Base-by-base conservation (phyloP, 2,113 vertebrate genomes). In the Smithornis capensis region DNA sequence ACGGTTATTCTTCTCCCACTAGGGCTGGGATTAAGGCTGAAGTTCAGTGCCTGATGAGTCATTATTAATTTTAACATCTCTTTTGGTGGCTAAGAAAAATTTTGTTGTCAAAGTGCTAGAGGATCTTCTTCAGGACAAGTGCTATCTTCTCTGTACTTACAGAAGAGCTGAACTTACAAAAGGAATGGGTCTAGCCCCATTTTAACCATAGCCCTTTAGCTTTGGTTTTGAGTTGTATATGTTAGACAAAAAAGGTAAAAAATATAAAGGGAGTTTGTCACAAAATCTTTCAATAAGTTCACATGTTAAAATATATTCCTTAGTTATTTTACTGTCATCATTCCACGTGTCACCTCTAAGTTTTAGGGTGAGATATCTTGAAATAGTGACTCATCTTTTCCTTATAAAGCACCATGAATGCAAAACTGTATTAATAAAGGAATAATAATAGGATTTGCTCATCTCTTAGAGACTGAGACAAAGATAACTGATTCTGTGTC, bases 321-420 rank as follows among this genome's bases (percentile, higher is more conserved):
- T 96, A 78, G 40, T 76, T 37, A 70, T 92, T 89, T 79, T 53
- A 62, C 14, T 94, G 79, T 78, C 50, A 3, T 96, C 92, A 81
- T 94, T 86, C 60, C 47, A 67, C 10, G 35, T 83, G 56, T 25
- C 69, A 56, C 45, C 25, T 89, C 45, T 92, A 81, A 89, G 93
- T 93, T 57, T 45, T 63, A 90, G 57, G 49, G 62, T 84, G 69
- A 95, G 33, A 83, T 75, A 69, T 92, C 60, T 86, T 94, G 75
- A 73, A 96, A 88, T 25, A 87, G 52, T 89, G 94, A 94, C 56
- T 96, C 90, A 95, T 95, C 86, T 96, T 81, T 92, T 96, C 85
- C 64, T 75, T 86, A 22, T 47, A 83, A 93, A 94, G 45, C 65
- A 90, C 18, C 25, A 67, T 53, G 77, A 35, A 84, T 0, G 1